phyloP scores from a whole-genome alignment of 1,140 invertebrate species.

The Zaprionus lachaisei region DNA sequence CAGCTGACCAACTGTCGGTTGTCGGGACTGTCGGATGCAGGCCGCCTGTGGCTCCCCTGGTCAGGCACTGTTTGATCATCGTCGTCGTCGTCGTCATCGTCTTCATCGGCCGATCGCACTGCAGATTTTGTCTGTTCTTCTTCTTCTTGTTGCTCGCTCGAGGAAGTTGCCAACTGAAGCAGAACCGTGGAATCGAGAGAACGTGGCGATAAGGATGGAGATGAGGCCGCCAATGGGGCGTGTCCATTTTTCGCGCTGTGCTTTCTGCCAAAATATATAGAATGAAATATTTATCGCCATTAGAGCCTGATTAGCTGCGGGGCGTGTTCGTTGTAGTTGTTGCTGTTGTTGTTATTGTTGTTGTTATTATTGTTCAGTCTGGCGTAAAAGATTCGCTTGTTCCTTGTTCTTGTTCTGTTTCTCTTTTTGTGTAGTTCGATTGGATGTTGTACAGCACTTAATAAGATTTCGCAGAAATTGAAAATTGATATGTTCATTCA shows the following conservation, averaged over 20 bases:
- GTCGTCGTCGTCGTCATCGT: constrained; percentile 57
- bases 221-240: constrained; percentile 20
- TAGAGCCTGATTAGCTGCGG: constrained; percentile 80
- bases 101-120: constrained; percentile 49
- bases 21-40: not conserved
- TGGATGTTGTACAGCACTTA: constrained; percentile 46
- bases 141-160: constrained; percentile 13
- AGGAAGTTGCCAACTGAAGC: constrained; percentile 23
- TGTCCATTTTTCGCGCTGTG: constrained; percentile 36
- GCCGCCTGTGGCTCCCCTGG: constrained; percentile 11
- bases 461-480: constrained; percentile 73
- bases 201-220: constrained; percentile 3
- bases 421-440: constrained; percentile 18
- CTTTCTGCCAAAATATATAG: constrained; percentile 62
- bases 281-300: constrained; percentile 82
- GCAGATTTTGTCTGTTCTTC: constrained; percentile 54
- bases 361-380: constrained; percentile 26
- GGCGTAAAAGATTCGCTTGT: constrained; percentile 11
- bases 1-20: constrained; percentile 22
- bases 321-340: constrained; percentile 51
- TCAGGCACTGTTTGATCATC: constrained; percentile 48
- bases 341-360: constrained; percentile 13
- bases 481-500: constrained; percentile 81
- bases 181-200: not conserved
- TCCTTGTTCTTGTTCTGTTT: constrained; percentile 13